A percentile compares a stretch with the other conserved stretches of the same genome.
Conservation (phyloP, 2,113 vertebrate species). For the Siniperca knerii region DNA sequence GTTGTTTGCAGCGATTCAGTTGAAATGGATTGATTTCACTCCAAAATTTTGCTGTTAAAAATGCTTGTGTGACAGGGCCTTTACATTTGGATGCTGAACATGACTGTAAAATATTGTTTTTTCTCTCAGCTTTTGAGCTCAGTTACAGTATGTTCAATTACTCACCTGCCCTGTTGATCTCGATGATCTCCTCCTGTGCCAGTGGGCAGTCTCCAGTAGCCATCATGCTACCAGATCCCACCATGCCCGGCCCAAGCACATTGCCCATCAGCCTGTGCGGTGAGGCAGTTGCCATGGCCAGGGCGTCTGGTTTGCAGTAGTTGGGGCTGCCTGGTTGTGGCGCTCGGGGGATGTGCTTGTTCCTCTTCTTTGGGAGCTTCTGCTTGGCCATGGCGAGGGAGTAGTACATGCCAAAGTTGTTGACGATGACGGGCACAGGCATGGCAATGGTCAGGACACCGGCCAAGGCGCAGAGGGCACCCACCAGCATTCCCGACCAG, state of each 20-base stretch:
- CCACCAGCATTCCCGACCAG: slow-evolving; percentile 98
- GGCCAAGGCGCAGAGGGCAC: slow-evolving; percentile 94
- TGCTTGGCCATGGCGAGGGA: slow-evolving; percentile 99
- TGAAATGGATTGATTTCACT: neutral
- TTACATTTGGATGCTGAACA: neutral
- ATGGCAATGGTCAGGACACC: slow-evolving; percentile 99
- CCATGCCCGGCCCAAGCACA: slow-evolving; percentile 82
- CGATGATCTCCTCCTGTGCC: slow-evolving; percentile 90
- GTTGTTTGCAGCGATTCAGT: neutral
- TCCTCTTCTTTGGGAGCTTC: slow-evolving; percentile 98
- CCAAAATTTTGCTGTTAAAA: neutral
- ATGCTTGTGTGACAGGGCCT: neutral
- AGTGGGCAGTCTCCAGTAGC: slow-evolving; percentile 88
- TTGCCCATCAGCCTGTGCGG: slow-evolving; percentile 94
- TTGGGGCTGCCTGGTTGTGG: slow-evolving; percentile 92
- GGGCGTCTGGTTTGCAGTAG: slow-evolving; percentile 92
- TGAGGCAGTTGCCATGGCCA: slow-evolving; percentile 90
- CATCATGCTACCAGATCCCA: slow-evolving; percentile 84
- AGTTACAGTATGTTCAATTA: neutral
- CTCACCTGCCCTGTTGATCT: slow-evolving; percentile 94
- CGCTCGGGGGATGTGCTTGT: slow-evolving; percentile 95
- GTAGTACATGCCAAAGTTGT: slow-evolving; percentile 99
- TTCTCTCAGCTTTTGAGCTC: neutral
- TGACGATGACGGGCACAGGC: slow-evolving; percentile 98
- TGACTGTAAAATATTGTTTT: neutral